Base-by-base conservation (phyloP, 1,140 invertebrate genomes). In the Agrypnia vestita region DNA sequence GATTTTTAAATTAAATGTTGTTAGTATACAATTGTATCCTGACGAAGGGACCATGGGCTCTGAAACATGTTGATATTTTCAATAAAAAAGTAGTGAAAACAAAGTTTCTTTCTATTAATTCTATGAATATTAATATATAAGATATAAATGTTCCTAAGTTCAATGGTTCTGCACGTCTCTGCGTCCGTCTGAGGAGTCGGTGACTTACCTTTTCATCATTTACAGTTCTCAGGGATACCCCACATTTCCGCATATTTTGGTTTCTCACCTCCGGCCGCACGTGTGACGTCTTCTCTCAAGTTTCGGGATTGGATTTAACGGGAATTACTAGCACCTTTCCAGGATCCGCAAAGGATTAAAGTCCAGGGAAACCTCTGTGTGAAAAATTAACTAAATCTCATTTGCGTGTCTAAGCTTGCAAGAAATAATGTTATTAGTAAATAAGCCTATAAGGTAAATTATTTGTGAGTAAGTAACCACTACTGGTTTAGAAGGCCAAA, bases 191-290 rank as follows among this genome's bases (percentile, higher is more conserved):
- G n/a, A 51, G n/a, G 11, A 51, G n/a, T 64, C 61, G 25, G 61
- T 15, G 61, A 25, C 10, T 43, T 64, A 43, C 61, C 35, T 64
- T 64, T 43, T 9, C 25, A 4, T 25, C 61, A 19, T 35, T 35
- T 51, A 51, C 11, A 1, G 1, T 51, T 15, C 1, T 51, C 1
- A 51, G 49, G 49, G n/a, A 51, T 13, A 1, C 49, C 49, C 49
- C 49, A 15, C 1, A 35, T 35, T 51, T 25, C 61, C 61, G 61
- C 19, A 19, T 19, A 59, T 59, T 59, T 59, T 59, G 55, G 17
- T 59, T 59, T 59, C 21, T 17, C 55, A 59, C 17, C 55, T 21
- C 55, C 55, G 17, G 25, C 6, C 55, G 55, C 55, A 59, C 55
- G 55, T 59, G 55, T 21, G 17, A 59, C 0, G n/a, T 15, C 15